phyloP scores from a whole-genome alignment of 2,888 invertebrate genomes.

The Volucella inanis region DNA sequence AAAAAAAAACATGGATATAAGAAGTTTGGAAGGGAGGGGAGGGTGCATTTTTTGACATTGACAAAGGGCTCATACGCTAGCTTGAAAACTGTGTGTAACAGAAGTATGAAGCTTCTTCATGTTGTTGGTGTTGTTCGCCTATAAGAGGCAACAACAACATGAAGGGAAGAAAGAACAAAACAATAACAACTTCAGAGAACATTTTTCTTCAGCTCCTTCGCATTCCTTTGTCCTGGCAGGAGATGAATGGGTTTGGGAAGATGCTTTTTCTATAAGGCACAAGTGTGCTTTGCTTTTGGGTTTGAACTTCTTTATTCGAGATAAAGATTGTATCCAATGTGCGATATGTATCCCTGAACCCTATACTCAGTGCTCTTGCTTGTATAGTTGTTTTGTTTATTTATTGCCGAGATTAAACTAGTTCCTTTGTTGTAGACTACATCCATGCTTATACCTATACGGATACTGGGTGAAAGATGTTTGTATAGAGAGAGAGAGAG shows the following conservation, averaged over 20 bases:
- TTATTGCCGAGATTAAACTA: slow-evolving; percentile 64
- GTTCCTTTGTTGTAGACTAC: slow-evolving; percentile 56
- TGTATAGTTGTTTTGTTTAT: slow-evolving; percentile 55
- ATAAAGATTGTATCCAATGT: slow-evolving; percentile 19
- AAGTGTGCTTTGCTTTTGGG: slow-evolving; percentile 3
- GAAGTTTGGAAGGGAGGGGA: background rate
- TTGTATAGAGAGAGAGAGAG: background rate
- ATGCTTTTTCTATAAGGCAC: slow-evolving; percentile 18
- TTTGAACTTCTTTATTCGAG: slow-evolving; percentile 39
- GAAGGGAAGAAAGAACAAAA: background rate
- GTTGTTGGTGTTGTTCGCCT: background rate
- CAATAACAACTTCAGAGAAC: slow-evolving; percentile 10
- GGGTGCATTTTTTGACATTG: slow-evolving; percentile 58
- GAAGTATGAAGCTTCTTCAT: background rate
- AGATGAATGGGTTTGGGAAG: slow-evolving; percentile 39
- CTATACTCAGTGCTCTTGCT: too few species aligned
- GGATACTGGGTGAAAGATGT: background rate
- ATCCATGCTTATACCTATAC: background rate
- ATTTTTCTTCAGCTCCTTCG: slow-evolving; percentile 50
- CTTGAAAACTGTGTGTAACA: background rate
- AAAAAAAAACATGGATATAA: slow-evolving; percentile 52
- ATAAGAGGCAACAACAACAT: background rate
- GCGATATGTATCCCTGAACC: too few species aligned
- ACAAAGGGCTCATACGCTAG: slow-evolving; percentile 57
- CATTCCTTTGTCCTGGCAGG: slow-evolving; percentile 43